Conservation (phyloP, 2,113 vertebrate species). For the Cavia aperea region DNA sequence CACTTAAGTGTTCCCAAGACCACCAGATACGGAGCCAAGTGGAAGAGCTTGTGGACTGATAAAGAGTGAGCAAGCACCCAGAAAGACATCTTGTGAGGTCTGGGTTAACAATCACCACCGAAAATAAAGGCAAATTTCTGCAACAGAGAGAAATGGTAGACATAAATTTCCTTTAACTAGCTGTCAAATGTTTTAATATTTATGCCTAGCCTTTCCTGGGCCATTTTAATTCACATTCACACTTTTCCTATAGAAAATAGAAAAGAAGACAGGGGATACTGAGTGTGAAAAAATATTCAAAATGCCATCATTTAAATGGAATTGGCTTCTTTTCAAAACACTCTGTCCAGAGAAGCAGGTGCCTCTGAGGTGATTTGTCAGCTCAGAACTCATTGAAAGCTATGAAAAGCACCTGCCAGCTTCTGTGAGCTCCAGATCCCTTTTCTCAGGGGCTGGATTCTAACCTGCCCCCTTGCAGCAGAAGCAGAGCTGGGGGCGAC, state of each 20-base stretch:
- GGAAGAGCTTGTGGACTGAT: neutral
- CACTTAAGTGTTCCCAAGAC: neutral
- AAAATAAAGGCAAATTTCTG: slow-evolving; percentile 60
- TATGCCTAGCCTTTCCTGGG: slow-evolving; percentile 57
- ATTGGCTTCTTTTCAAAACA: slow-evolving; percentile 71
- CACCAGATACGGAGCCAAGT: neutral
- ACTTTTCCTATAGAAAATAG: neutral
- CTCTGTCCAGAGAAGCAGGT: slow-evolving; percentile 46
- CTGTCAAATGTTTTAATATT: slow-evolving; percentile 57
- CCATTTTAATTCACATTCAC: slow-evolving; percentile 59
- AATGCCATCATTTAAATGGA: slow-evolving; percentile 60
- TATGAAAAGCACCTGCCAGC: slow-evolving; percentile 63
- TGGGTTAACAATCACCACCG: slow-evolving; percentile 55
- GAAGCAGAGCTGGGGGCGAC: slow-evolving; percentile 46
- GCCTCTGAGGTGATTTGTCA: slow-evolving; percentile 67
- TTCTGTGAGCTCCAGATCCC: slow-evolving; percentile 62
- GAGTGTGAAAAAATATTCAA: slow-evolving; percentile 59
- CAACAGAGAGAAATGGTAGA: slow-evolving; percentile 52
- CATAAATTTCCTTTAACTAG: slow-evolving; percentile 55
- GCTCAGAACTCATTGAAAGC: slow-evolving; percentile 63
- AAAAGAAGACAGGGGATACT: slow-evolving; percentile 45
- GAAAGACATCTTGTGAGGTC: slow-evolving; percentile 16
- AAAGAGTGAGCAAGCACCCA: neutral
- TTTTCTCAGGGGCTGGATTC: slow-evolving; percentile 62
- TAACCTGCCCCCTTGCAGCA: slow-evolving; percentile 49